Evolutionary conservation across 1,140 invertebrate species (phyloP), one percentile per base, ranked within the genome.

Genomic region (Leptopilina boulardi): DNA sequence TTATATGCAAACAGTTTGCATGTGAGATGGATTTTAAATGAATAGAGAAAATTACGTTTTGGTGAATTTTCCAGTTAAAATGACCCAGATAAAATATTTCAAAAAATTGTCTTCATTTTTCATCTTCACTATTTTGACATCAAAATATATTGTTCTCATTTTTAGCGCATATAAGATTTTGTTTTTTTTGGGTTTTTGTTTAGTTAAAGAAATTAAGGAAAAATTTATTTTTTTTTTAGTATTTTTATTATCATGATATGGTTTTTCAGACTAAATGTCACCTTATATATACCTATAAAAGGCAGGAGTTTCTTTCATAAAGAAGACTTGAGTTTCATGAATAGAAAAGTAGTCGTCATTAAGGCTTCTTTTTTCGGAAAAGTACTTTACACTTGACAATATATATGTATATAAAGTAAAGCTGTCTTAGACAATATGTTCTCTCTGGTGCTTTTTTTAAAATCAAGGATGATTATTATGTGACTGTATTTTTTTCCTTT

Each of bases 311-410:
- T 66, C 9, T 38, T 9, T 38, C 9, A 34, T 11, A 66, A 30
- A 66, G 59, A 66, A 26, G 26, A 15, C 26, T 66, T 30, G 26
- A 30, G 11, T 10, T 30, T n/a, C 23, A 66, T 66, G 59, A 34
- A 66, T 66, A 66, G 59, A 11, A 66, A 66, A 66, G 59, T 66
- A 66, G 59, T 13, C 21, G 26, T 26, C 59, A 66, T 66, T 66
- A 30, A 66, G 13, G 21, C 19, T 54, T 34, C 59, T 66, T 66
- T 34, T 66, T 30, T n/a, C n/a, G 4, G 15, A 30, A 30, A 30
- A 30, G 5, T 66, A 30, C 59, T 66, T 66, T 30, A n/a, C 11
- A 30, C 23, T 26, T 66, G 10, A 30, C 19, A 66, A 66, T 15
- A 3, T 21, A 21, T 10, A 56, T 3, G 21, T 26, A 10, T 8